Evolutionary conservation across 2,888 invertebrate genomes (phyloP), one percentile per base, ranked within the genome.

Genomic region (Caenorhabditis imperialis): DNA sequence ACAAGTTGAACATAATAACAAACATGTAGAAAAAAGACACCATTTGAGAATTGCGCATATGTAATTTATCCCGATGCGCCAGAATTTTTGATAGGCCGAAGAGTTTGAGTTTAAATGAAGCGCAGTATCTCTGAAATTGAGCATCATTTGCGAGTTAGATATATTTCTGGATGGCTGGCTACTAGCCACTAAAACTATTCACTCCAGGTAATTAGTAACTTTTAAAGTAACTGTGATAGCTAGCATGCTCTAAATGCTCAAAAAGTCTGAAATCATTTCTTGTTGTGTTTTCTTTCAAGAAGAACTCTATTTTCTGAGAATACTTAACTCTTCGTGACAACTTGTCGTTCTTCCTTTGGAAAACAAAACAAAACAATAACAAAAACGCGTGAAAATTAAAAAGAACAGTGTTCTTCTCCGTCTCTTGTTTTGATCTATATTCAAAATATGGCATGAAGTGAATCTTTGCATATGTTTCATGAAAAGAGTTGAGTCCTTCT

Each of bases 341-440:
- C 48, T 44, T 61, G 47, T 25, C 55, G 60, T 42, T 20, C 33
- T 33, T 27, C 35, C 27, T 50, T 42, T 48, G 25, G n/a, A 61
- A 54, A 53, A 42, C 53, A 61, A 35, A 61, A 70, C 61, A 70
- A 62, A 61, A 70, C 70, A 70, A 62, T 70, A 60, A 70, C 63
- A 55, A 55, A 57, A 54, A 57, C 33, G 35, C 65, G 63, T 44
- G 48, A 47, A 22, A 48, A 48, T 53, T 27, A 55, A 50, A 45
- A 50, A 50, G 48, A 65, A 35, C 44, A 54, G 38, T 48, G 57
- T 57, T 67, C 57, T 20, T 12, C 40, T 38, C 25, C 6, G 42
- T 57, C 35, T 51, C 22, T 37, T 57, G 42, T 25, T 27, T 50
- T 47, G 48, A 22, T 42, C 44, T 63, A 40, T 47, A 42, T 55